Conservation (phyloP, 2,797 vertebrate species). For the Prionace glauca region DNA sequence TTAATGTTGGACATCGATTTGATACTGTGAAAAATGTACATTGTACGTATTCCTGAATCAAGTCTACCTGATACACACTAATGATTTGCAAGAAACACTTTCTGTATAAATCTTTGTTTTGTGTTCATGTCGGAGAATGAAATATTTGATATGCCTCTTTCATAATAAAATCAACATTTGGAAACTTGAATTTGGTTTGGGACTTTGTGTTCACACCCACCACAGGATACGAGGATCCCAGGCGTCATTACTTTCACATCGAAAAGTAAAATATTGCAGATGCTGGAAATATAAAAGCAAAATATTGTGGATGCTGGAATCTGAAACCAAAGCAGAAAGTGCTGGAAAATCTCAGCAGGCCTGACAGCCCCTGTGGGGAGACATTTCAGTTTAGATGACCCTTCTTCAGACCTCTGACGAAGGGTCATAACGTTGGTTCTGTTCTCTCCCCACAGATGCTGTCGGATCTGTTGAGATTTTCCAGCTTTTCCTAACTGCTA, state of each 20-base stretch:
- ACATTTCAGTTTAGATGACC: too few relatives aligned
- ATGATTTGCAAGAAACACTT: neutral
- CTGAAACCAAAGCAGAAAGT: too few relatives aligned
- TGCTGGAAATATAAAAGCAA: too few relatives aligned
- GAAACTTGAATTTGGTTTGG: neutral
- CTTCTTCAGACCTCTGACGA: too few relatives aligned
- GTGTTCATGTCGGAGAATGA: neutral
- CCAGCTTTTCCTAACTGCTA: neutral
- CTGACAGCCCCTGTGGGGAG: too few relatives aligned
- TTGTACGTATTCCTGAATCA: neutral
- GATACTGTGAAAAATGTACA: neutral
- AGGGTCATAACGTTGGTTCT: too few relatives aligned
- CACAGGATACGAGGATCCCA: neutral
- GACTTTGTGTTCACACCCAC: neutral
- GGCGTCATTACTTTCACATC: neutral
- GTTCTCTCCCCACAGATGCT: too few relatives aligned
- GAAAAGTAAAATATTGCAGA: too few relatives aligned
- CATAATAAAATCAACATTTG: neutral
- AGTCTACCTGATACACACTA: neutral
- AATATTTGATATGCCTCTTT: neutral
- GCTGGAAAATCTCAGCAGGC: too few relatives aligned
- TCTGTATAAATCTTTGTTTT: neutral
- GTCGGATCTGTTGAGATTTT: too few relatives aligned
- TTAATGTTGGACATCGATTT: neutral
- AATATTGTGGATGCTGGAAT: too few relatives aligned